Conservation (phyloP, 2,113 vertebrate species). For the Galeopterus variegatus region DNA sequence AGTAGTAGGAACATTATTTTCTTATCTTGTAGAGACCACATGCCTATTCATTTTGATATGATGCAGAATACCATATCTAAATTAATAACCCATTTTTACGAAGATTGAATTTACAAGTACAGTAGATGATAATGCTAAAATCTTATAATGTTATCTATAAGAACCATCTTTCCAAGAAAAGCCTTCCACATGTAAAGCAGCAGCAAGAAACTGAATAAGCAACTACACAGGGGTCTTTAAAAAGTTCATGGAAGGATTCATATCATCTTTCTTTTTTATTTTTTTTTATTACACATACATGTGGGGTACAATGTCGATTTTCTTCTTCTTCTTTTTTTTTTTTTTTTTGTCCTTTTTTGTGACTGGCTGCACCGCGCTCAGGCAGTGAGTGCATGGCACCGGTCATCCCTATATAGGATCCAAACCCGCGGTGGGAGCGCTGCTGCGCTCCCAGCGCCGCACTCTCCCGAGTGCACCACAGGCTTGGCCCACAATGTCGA, state of each 20-base stretch:
- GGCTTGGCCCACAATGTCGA: no score
- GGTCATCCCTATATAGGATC: no score
- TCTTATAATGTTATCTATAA: background rate
- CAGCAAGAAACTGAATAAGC: background rate
- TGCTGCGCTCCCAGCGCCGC: no score
- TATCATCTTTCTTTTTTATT: no score
- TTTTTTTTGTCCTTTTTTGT: no score
- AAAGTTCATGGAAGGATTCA: no score
- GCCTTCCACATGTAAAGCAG: background rate
- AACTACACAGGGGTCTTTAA: background rate
- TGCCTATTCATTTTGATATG: slow-evolving; percentile 9
- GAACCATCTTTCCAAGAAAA: background rate
- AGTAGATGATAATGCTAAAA: background rate
- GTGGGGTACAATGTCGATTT: no score
- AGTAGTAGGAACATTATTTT: background rate
- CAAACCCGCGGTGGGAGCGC: no score
- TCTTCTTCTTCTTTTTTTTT: no score
- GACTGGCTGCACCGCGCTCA: no score
- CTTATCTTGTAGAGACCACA: background rate
- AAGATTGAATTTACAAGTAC: slow-evolving; percentile 31
- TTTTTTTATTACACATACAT: background rate
- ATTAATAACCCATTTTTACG: slow-evolving; percentile 8
- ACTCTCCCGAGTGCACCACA: no score
- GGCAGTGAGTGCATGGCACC: no score
- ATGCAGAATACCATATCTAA: background rate